A percentile compares a stretch with the other conserved stretches of the same genome.
These are phyloP conservation scores for Dorcus hopei DNA, from an alignment of 2,888 invertebrate genomes.

Conservation along the genomic window DNA sequence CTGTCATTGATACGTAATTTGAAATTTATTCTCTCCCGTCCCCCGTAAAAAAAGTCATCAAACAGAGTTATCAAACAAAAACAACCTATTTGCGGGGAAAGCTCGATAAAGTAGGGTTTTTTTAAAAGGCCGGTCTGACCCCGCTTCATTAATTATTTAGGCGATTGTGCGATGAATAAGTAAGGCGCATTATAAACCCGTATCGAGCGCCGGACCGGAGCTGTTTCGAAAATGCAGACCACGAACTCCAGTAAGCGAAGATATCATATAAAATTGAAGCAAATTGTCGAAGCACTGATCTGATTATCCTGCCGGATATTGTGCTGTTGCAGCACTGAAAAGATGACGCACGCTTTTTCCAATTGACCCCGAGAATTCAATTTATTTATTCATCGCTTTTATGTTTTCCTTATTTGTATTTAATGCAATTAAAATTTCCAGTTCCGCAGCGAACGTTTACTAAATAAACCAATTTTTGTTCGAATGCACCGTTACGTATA, in stretches of 20 bases:
- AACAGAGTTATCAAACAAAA: slow-evolving; percentile 52
- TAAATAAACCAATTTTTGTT: neutral
- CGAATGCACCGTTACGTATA: neutral
- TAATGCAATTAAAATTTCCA: slow-evolving; percentile 3
- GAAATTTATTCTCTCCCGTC: slow-evolving; percentile 46
- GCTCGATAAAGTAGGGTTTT: slow-evolving; percentile 49
- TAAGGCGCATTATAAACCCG: slow-evolving; percentile 49
- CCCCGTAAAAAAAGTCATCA: slow-evolving; percentile 48
- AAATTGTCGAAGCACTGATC: slow-evolving; percentile 46
- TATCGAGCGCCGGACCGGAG: slow-evolving; percentile 31
- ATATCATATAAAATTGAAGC: slow-evolving; percentile 49
- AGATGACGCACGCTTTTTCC: slow-evolving; percentile 24
- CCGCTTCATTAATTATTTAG: slow-evolving; percentile 49
- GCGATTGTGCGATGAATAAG: slow-evolving; percentile 52
- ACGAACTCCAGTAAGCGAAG: slow-evolving; percentile 39
- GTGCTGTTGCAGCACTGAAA: slow-evolving; percentile 30
- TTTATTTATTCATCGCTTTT: slow-evolving; percentile 18
- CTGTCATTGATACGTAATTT: slow-evolving; percentile 34
- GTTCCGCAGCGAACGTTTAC: neutral
- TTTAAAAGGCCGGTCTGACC: slow-evolving; percentile 39
- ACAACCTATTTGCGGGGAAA: slow-evolving; percentile 48
- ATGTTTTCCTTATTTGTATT: slow-evolving; percentile 3
- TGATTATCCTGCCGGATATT: slow-evolving; percentile 43
- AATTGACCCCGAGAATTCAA: slow-evolving; percentile 21
- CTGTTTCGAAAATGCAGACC: slow-evolving; percentile 37